Percentiles rank a stretch among this genome's conserved stretches.
Evolutionary conservation across 2,797 vertebrate genomes (phyloP).

Genomic region (Parauchenoglanis punctatus): DNA sequence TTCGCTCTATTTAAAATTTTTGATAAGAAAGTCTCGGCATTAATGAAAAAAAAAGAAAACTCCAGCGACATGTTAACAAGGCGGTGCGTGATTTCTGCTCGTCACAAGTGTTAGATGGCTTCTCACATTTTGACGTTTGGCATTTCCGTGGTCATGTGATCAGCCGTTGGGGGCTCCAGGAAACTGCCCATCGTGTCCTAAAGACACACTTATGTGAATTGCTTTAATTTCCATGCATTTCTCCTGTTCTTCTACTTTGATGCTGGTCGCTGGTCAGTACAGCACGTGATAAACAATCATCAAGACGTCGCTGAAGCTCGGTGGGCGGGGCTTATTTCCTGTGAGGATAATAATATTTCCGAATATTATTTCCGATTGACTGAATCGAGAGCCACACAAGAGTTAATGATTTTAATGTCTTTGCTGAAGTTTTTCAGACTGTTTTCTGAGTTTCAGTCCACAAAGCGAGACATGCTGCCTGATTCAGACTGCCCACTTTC

Average conservation of each 20-base stretch:
- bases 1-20: background rate
- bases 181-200: background rate
- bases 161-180: background rate
- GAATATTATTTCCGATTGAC: too few species aligned
- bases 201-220: background rate
- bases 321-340: too few species aligned
- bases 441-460: background rate
- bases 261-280: background rate
- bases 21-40: background rate
- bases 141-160: background rate
- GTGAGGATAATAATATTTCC: too few species aligned
- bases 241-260: background rate
- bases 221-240: background rate
- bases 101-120: background rate
- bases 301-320: background rate
- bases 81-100: background rate
- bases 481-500: background rate
- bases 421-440: background rate
- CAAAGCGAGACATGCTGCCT: background rate
- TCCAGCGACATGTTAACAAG: background rate
- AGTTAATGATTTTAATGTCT: background rate
- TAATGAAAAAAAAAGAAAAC: background rate
- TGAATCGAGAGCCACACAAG: too few species aligned
- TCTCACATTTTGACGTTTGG: background rate
- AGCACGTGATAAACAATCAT: background rate